These are phyloP conservation scores for Apotomis capreana DNA, from an alignment of 2,888 invertebrate species.

Conservation along the genomic window DNA sequence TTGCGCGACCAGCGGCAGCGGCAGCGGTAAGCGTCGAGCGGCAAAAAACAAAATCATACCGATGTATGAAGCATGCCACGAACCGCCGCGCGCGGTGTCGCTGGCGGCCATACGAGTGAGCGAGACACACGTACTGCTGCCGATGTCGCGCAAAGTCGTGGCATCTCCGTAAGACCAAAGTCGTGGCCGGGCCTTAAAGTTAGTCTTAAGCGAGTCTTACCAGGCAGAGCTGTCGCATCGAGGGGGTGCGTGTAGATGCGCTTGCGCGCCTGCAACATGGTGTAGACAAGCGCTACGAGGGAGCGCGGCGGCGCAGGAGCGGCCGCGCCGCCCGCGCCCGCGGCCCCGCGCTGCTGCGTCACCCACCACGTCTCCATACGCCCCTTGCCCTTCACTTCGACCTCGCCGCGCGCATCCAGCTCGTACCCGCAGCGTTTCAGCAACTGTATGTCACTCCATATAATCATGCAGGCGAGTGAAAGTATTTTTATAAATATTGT, in stretches of 20 bases:
- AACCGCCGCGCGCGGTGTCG: no score
- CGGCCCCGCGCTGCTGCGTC: slow-evolving; percentile 84
- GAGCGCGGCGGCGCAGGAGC: slow-evolving; percentile 88
- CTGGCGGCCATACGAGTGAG: no score
- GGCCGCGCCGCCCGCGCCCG: slow-evolving; percentile 83
- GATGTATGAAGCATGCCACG: no score
- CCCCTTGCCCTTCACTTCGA: slow-evolving; percentile 97
- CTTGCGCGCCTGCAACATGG: slow-evolving; percentile 92
- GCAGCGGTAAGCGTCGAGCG: no score
- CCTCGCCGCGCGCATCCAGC: slow-evolving; percentile 90
- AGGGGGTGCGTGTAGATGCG: slow-evolving; percentile 82
- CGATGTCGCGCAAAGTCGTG: no score
- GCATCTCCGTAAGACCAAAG: no score
- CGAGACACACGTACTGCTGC: no score
- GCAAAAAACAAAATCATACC: no score
- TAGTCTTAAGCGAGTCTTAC: slow-evolving; percentile 49
- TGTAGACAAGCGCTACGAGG: slow-evolving; percentile 94
- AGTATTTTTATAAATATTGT: no score
- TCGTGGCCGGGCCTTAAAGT: not conserved
- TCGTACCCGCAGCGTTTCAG: slow-evolving; percentile 89
- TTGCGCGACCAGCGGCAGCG: no score
- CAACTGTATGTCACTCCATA: slow-evolving; percentile 79
- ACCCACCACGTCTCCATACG: slow-evolving; percentile 98
- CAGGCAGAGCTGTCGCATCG: slow-evolving; percentile 50
- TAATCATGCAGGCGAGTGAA: not conserved